Evolutionary conservation across 2,888 invertebrate genomes (phyloP).

Genomic region (Andrena hattorfiana): DNA sequence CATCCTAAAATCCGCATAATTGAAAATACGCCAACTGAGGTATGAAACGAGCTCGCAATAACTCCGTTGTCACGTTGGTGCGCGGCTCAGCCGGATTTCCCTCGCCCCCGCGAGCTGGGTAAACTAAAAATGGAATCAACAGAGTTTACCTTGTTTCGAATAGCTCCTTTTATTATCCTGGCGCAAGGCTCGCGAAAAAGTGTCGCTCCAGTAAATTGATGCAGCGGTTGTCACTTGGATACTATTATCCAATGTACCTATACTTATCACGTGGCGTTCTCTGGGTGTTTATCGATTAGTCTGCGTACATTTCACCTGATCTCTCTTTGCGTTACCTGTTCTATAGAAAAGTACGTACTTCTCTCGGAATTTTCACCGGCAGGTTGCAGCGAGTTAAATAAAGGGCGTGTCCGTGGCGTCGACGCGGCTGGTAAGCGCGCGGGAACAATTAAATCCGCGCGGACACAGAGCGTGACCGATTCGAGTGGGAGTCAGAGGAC

Average conservation of each 20-base stretch:
- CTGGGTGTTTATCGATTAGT: too few relatives aligned
- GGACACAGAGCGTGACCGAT: slow-evolving; percentile 6
- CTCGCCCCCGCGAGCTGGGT: too few relatives aligned
- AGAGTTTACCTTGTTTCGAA: not conserved
- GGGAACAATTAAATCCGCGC: slow-evolving; percentile 24
- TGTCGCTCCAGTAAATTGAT: not conserved
- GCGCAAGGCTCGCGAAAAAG: not conserved
- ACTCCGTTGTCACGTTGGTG: slow-evolving; percentile 12
- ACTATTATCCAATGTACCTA: too few relatives aligned
- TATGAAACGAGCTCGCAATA: slow-evolving; percentile 59
- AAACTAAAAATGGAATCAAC: slow-evolving; percentile 2
- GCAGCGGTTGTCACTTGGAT: too few relatives aligned
- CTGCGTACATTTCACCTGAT: too few relatives aligned
- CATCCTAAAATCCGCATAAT: slow-evolving; percentile 64
- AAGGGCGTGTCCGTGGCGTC: not conserved
- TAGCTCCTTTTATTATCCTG: not conserved
- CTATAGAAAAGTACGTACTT: too few relatives aligned
- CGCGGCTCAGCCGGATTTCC: not conserved
- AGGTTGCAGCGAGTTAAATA: not conserved
- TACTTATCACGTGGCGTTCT: too few relatives aligned
- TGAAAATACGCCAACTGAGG: slow-evolving; percentile 67
- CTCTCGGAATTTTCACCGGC: too few relatives aligned
- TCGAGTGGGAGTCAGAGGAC: not conserved
- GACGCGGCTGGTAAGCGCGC: slow-evolving; percentile 1
- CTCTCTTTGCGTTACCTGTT: too few relatives aligned